Conservation (phyloP, 2,113 vertebrate genomes). For the Actinemys pallida region DNA sequence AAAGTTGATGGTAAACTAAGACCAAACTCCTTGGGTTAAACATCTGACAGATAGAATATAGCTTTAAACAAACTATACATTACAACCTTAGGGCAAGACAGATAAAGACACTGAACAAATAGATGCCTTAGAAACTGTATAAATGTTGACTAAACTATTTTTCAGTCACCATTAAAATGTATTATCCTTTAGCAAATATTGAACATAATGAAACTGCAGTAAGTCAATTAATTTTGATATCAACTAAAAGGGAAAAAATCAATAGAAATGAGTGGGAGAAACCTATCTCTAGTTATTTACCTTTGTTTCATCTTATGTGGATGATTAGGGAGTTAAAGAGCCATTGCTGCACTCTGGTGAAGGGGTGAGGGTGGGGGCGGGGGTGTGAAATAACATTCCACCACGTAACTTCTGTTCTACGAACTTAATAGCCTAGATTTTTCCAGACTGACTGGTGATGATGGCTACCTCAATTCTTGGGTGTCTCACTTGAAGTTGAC, state of each 20-base stretch:
- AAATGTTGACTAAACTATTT: background rate
- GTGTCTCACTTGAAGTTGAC: background rate
- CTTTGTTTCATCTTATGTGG: background rate
- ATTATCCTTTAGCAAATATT: background rate
- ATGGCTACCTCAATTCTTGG: background rate
- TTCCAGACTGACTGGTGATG: background rate
- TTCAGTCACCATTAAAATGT: background rate
- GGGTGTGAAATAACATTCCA: background rate
- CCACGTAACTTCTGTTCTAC: background rate
- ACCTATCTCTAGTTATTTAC: background rate
- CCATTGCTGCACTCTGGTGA: background rate
- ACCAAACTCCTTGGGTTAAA: background rate
- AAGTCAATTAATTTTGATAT: background rate
- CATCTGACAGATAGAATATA: background rate
- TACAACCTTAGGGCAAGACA: background rate
- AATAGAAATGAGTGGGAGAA: background rate
- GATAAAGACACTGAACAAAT: background rate
- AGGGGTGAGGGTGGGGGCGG: background rate
- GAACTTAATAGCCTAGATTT: background rate
- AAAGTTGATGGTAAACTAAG: background rate
- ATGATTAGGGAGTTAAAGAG: background rate
- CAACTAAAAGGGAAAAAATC: background rate
- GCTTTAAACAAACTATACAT: background rate
- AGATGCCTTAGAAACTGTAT: background rate
- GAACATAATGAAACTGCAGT: background rate